These are phyloP conservation scores for Phodopus roborovskii DNA, from an alignment of 2,113 vertebrate species.

Conservation along the genomic window DNA sequence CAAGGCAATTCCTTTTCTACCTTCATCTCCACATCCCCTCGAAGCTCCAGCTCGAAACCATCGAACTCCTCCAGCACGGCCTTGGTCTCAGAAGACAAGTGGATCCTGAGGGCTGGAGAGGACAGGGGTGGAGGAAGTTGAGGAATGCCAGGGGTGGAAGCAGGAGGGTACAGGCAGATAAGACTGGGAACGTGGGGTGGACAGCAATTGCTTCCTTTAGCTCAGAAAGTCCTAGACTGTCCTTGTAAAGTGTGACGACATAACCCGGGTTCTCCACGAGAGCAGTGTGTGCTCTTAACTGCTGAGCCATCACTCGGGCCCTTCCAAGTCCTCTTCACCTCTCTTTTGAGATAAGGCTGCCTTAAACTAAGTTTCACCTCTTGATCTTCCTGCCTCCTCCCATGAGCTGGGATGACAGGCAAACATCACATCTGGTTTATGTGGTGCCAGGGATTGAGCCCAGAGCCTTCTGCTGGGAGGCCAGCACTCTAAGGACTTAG, in stretches of 20 bases:
- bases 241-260: not conserved
- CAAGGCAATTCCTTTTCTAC: slow-evolving; percentile 61
- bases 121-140: not conserved
- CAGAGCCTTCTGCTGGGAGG: not conserved
- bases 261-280: not conserved
- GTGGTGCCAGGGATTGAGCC: not conserved
- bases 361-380: not conserved
- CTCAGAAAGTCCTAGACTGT: not conserved
- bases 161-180: not conserved
- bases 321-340: not conserved
- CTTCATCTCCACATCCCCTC: slow-evolving; percentile 95
- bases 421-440: not conserved
- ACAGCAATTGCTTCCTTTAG: not conserved
- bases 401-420: too few species aligned
- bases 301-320: not conserved
- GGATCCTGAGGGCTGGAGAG: slow-evolving; percentile 92
- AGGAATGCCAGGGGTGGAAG: not conserved
- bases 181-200: not conserved
- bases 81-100: slow-evolving; percentile 91
- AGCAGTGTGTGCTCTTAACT: not conserved
- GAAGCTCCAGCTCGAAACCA: slow-evolving; percentile 90
- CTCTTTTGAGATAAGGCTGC: not conserved
- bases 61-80: slow-evolving; percentile 90
- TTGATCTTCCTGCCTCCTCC: not conserved
- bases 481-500: not conserved